Evolutionary conservation across 2,113 vertebrate genomes (phyloP), one percentile per base, ranked within the genome.

Genomic region (Vulpes ferrilata): DNA sequence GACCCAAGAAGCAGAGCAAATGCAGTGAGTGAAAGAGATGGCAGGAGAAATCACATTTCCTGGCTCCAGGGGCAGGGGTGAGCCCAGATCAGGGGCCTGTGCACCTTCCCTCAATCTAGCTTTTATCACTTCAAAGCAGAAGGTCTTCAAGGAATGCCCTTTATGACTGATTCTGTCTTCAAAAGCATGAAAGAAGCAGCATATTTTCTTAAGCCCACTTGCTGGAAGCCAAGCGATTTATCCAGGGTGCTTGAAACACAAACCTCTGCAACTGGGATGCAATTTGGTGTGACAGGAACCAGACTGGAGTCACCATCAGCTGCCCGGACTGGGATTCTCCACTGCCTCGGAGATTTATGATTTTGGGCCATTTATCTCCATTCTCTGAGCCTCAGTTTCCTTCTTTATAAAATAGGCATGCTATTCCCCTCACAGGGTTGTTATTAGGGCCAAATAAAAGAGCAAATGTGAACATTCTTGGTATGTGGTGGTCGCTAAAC

Each of bases 101-200:
- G 88, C 96, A 90, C 92, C 81, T 96, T 94, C 76, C 90, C 74
- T 98, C 97, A 96, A 64, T 96, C 92, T 93, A 96, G 97, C 97
- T 98, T 98, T 98, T 97, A 98, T 97, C 97, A 97, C 97, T 98
- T 98, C 97, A 98, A 96, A 98, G 97, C 90, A 96, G 82, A 94
- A 96, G 88, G 96, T 97, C 96, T 97, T 96, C 88, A 95, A 97
- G 90, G 90, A 97, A 96, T 98, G 96, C 95, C 98, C 96, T 96
- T 95, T 98, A 85, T 96, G 94, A 97, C 84, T 59, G 90, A 96
- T 92, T 97, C 96, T 96, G 92, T 95, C 97, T 98, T 97, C 92
- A 96, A 76, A 97, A 94, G 93, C 95, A 97, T 97, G 96, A 96
- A 96, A 98, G 95, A 87, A 85, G 89, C 73, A 81, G 90, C 92